Base-by-base conservation (phyloP, 2,888 invertebrate species). In the Parochlus steinenii region DNA sequence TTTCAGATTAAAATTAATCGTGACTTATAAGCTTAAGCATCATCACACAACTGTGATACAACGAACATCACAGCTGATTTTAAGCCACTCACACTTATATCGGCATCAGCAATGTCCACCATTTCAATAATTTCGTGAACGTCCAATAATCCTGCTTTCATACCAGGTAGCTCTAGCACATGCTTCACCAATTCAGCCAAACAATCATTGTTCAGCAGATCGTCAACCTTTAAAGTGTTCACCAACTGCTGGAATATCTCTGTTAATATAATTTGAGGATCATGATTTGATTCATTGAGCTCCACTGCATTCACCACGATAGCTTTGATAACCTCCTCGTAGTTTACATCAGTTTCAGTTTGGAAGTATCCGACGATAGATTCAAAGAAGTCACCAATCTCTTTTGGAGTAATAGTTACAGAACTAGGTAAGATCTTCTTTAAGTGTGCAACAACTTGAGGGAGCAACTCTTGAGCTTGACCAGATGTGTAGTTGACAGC, bases 401-500 rank as follows among this genome's bases (percentile, higher is more conserved):
- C 52, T 3, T 50, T 46, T 10, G 47, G 45, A 5, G 47, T 47
- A 5, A 56, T 44, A 38, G 49, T 46, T 3, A 52, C 43, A 3
- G 55, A 44, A 32, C 52, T 52, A 2, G 56, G 55, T 32, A 57
- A 45, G 38, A 55, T 48, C 3, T 42, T 45, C 41, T 50, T 47
- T 29, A 58, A 42, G 20, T 51, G 52, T 16, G 53, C 50, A 3
- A 52, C 47, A 8, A 56, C 45, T 33, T 52, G 53, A 14, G 49
- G 51, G 23, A 53, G 45, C 5, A 55, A 50, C 20, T 51, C 49
- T 31, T 55, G 54, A 3, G 52, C 52, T 17, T 54, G 44, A 3
- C 45, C 43, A 8, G 52, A 51, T 31, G 55, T 52, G 24, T 54
- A 55, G 25, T 45, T 53, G 5, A 53, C 49, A 3, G 55, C 58